Percentiles rank a stretch among this genome's conserved stretches.
phyloP scores from a whole-genome alignment of 2,888 invertebrate genomes.

The Hydropsyche betteni region DNA sequence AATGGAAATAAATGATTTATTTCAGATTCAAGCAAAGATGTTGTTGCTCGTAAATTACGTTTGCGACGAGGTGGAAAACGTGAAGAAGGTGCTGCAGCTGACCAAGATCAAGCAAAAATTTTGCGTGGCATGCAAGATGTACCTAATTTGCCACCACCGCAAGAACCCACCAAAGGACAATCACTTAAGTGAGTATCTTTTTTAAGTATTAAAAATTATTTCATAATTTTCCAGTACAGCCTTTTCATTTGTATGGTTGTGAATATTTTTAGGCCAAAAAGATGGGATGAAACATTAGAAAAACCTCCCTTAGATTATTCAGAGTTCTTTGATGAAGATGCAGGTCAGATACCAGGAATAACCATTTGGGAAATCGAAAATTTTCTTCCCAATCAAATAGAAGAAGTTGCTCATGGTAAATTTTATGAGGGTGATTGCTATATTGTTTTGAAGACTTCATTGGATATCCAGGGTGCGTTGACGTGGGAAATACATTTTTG shows the following conservation, averaged over 20 bases:
- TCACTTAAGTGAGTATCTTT: slow-evolving; percentile 71
- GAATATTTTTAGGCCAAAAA: slow-evolving; percentile 75
- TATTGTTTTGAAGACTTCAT: slow-evolving; percentile 88
- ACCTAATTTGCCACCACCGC: slow-evolving; percentile 74
- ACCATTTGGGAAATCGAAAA: slow-evolving; percentile 99
- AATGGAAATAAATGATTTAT: slow-evolving; percentile 35
- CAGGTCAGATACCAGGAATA: slow-evolving; percentile 91
- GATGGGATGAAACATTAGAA: slow-evolving; percentile 95
- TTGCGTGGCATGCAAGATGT: slow-evolving; percentile 78
- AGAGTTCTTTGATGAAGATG: slow-evolving; percentile 95
- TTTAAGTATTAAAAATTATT: too few species aligned
- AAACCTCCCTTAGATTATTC: slow-evolving; percentile 97
- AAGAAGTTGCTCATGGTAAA: slow-evolving; percentile 94
- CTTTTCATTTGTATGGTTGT: slow-evolving; percentile 21
- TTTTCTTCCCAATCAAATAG: slow-evolving; percentile 94
- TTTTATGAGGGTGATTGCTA: slow-evolving; percentile 99
- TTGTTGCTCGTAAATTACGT: slow-evolving; percentile 93
- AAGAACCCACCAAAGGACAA: slow-evolving; percentile 73
- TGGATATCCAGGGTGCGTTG: slow-evolving; percentile 85
- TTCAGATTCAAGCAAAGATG: slow-evolving; percentile 79
- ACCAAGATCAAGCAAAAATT: slow-evolving; percentile 88
- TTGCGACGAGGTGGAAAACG: slow-evolving; percentile 82
- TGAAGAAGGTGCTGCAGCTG: slow-evolving; percentile 83
- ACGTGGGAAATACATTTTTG: slow-evolving; percentile 98
- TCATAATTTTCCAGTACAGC: too few species aligned